Percentiles rank a stretch among this genome's conserved stretches.
Conservation (phyloP, 92 coral and sea anemone genomes). For the Nematostella vectensis region DNA sequence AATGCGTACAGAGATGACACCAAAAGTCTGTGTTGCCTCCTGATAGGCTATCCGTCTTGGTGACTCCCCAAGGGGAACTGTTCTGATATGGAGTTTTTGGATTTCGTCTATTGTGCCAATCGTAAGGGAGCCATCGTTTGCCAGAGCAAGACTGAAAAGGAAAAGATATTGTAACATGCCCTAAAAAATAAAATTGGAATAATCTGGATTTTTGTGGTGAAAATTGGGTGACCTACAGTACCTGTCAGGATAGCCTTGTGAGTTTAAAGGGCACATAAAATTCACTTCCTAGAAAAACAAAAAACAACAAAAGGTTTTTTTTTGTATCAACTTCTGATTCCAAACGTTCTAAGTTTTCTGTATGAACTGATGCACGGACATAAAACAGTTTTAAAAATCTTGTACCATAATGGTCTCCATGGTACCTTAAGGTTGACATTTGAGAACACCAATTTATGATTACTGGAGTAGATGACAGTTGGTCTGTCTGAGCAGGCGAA, state of each 20-base stretch:
- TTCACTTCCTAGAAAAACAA: constrained; percentile 68
- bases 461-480: constrained; percentile 94
- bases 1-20: constrained; percentile 71
- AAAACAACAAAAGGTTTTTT: background rate
- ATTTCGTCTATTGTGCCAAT: constrained; percentile 98
- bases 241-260: constrained; percentile 97
- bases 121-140: constrained; percentile 84
- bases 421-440: constrained; percentile 98
- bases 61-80: constrained; percentile 87
- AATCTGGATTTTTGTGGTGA: background rate
- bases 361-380: too few species aligned
- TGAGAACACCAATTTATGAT: constrained; percentile 97
- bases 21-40: constrained; percentile 90
- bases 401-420: too few species aligned
- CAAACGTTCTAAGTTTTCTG: too few species aligned
- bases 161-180: background rate
- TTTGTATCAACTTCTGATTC: too few species aligned
- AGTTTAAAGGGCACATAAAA: constrained; percentile 96
- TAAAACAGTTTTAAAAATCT: too few species aligned
- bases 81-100: constrained; percentile 91
- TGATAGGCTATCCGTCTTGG: constrained; percentile 96
- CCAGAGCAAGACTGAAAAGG: constrained; percentile 66
- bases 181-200: background rate
- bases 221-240: too few species aligned
- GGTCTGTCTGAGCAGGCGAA: constrained; percentile 99